phyloP scores from a whole-genome alignment of 23 tunicate genomes.

The Ascidia mentula region DNA sequence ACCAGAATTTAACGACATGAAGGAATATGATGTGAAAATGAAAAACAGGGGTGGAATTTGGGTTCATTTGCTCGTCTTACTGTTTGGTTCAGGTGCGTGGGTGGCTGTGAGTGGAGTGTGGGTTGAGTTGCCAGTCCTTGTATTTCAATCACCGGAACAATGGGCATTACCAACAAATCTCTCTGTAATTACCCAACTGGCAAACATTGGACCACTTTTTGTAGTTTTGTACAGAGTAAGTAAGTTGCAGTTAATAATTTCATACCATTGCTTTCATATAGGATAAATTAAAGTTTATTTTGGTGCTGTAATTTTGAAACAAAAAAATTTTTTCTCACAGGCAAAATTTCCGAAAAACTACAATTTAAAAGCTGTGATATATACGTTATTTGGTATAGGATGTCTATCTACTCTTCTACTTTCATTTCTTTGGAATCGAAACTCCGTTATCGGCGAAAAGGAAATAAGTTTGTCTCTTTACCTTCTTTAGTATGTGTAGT shows the following conservation, averaged over 20 bases:
- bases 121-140: constrained; percentile 75
- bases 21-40: too few relatives aligned
- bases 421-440: constrained; percentile 55
- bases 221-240: constrained; percentile 64
- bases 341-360: constrained; percentile 27
- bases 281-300: too few relatives aligned
- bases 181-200: constrained; percentile 60
- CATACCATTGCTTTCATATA: too few relatives aligned
- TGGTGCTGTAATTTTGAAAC: too few relatives aligned
- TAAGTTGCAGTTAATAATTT: constrained; percentile 34
- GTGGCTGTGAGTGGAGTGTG: constrained; percentile 81
- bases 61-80: constrained; percentile 49
- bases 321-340: constrained; percentile 22
- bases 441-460: constrained; percentile 20
- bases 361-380: constrained; percentile 56
- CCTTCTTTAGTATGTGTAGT: constrained; percentile 35
- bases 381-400: constrained; percentile 41
- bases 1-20: too few relatives aligned
- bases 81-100: constrained; percentile 90
- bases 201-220: constrained; percentile 65
- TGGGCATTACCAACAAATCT: constrained; percentile 71
- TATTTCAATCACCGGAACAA: constrained; percentile 43
- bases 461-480: constrained; percentile 34
- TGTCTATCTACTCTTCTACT: constrained; percentile 35
- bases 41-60: too few relatives aligned